phyloP scores from a whole-genome alignment of 2,888 invertebrate species.

The Baronia brevicornis region DNA sequence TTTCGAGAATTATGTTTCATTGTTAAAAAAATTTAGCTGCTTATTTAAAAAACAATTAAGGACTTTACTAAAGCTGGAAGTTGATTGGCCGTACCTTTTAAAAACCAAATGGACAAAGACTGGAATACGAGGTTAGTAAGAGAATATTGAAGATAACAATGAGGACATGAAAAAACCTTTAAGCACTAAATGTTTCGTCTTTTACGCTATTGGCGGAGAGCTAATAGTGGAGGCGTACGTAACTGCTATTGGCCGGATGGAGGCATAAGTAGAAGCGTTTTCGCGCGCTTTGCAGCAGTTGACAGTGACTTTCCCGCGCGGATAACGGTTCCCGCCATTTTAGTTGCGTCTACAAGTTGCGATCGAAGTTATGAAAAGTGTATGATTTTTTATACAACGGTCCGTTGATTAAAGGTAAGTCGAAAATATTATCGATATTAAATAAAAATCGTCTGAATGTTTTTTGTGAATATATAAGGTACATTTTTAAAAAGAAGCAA shows the following conservation, averaged over 20 bases:
- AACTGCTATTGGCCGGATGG: conserved; percentile 43
- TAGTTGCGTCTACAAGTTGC: conserved; percentile 17
- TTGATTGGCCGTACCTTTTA: no score
- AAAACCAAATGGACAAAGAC: no score
- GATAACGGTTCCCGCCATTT: conserved; percentile 22
- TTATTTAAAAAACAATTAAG: no score
- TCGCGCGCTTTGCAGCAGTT: conserved; percentile 67
- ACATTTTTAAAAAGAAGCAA: no score
- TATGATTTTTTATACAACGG: conserved; percentile 25
- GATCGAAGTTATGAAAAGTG: conserved; percentile 46
- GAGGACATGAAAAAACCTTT: conserved; percentile 64
- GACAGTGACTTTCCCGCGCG: conserved; percentile 49
- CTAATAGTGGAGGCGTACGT: conserved; percentile 49
- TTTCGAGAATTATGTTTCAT: no score
- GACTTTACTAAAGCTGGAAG: no score
- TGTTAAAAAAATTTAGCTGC: no score
- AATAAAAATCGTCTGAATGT: conserved; percentile 3
- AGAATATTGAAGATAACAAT: conserved; percentile 14
- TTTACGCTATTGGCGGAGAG: conserved; percentile 43
- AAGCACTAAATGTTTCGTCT: conserved; percentile 63
- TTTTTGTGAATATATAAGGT: no score
- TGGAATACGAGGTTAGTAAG: conserved; percentile 3
- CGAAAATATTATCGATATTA: not conserved
- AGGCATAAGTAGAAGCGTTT: conserved; percentile 60
- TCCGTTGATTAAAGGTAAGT: conserved; percentile 30